Conservation (phyloP, 2,113 vertebrate species). For the Sterna hirundo region DNA sequence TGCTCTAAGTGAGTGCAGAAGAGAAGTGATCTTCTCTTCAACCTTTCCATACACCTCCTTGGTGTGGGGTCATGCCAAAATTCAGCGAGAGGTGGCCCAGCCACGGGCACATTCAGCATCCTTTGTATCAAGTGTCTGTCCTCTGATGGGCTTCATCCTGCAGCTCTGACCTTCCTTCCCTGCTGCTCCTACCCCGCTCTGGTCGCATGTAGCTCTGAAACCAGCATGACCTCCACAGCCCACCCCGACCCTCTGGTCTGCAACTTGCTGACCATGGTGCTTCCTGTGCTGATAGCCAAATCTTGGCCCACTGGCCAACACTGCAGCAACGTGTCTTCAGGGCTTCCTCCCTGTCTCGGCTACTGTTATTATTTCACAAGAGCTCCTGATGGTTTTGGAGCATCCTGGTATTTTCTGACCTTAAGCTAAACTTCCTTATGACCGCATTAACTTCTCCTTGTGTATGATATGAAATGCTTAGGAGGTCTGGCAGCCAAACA, state of each 20-base stretch:
- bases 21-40: neutral
- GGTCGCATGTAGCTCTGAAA: neutral
- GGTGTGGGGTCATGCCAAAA: neutral
- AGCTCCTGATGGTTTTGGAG: neutral
- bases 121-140: neutral
- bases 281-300: neutral
- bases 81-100: accelerated
- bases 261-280: neutral
- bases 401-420: neutral
- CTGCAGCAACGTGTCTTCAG: neutral
- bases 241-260: neutral
- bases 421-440: neutral
- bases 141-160: neutral
- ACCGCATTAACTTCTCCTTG: neutral
- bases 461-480: neutral
- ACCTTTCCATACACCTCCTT: neutral
- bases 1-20: neutral
- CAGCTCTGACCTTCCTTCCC: neutral
- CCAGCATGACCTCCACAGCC: neutral
- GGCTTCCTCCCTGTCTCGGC: neutral
- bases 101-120: neutral
- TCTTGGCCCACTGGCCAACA: neutral
- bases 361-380: neutral
- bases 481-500: neutral
- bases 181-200: neutral